Evolutionary conservation across 2,797 vertebrate species (phyloP).

Genomic region (Chaetophractus vellerosus): DNA sequence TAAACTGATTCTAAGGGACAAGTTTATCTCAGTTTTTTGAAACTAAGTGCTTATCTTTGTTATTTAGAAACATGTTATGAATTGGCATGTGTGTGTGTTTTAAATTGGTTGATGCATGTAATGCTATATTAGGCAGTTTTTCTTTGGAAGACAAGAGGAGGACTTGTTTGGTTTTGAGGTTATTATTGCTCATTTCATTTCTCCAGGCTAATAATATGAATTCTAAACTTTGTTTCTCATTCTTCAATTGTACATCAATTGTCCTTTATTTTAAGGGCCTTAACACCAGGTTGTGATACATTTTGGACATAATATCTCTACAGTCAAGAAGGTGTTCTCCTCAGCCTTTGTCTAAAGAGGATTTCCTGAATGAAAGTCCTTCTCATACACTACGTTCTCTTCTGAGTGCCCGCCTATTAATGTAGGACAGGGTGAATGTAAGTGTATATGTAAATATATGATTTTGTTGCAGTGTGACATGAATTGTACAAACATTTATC

Average conservation of each 20-base stretch:
- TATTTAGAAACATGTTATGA: constrained; percentile 42
- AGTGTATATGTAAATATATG: not conserved
- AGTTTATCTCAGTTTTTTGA: constrained; percentile 48
- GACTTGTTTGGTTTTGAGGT: constrained; percentile 39
- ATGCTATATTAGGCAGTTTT: constrained; percentile 54
- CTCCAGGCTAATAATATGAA: constrained; percentile 6
- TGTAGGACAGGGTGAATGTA: not conserved
- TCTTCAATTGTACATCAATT: not conserved
- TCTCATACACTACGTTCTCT: not conserved
- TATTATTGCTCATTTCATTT: constrained; percentile 48
- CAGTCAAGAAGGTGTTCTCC: not conserved
- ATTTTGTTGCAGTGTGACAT: not conserved
- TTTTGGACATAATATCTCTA: constrained; percentile 57
- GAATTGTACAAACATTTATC: not conserved
- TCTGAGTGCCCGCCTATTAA: constrained; percentile 29
- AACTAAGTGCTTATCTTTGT: constrained; percentile 45
- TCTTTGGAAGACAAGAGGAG: constrained; percentile 45
- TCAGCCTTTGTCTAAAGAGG: constrained; percentile 3
- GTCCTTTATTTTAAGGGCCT: constrained; percentile 45
- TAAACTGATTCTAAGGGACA: constrained; percentile 57
- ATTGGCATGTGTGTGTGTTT: constrained; percentile 53
- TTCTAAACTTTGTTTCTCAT: constrained; percentile 43
- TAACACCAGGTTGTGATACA: not conserved
- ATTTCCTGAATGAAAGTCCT: constrained; percentile 50
- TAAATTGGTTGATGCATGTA: not conserved